These are phyloP conservation scores for Amphimedon queenslandica DNA, from an alignment of 37 sponge, comb jelly and placozoan species.

Conservation along the genomic window DNA sequence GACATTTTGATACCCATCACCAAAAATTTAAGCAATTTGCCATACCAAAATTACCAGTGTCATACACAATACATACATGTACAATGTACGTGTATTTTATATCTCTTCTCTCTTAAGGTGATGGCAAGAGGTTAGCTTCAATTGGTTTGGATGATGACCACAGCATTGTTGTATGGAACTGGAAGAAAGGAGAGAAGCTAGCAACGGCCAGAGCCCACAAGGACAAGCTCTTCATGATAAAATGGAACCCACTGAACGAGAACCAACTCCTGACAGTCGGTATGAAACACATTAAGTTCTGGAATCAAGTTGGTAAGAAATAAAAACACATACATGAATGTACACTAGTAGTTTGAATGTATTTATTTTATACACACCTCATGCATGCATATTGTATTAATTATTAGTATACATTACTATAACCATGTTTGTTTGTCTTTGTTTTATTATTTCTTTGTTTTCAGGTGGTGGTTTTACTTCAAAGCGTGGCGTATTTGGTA, in stretches of 20 bases:
- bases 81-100: too few relatives aligned
- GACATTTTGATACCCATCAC: too few relatives aligned
- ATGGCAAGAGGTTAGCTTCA: constrained; percentile 91
- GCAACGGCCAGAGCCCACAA: constrained; percentile 90
- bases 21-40: too few relatives aligned
- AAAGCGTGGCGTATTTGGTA: constrained; percentile 89
- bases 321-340: neutral
- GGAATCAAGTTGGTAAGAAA: constrained; percentile 66
- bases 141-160: constrained; percentile 95
- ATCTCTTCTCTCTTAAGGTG: constrained; percentile 33
- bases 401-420: neutral
- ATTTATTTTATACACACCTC: constrained; percentile 2
- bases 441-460: neutral
- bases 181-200: constrained; percentile 86
- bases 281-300: constrained; percentile 94
- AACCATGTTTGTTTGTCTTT: too few relatives aligned
- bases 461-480: constrained; percentile 87
- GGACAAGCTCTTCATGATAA: constrained; percentile 86
- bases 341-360: too few relatives aligned
- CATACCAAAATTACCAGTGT: too few relatives aligned
- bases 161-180: constrained; percentile 88
- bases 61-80: too few relatives aligned
- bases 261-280: constrained; percentile 91
- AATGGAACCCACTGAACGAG: constrained; percentile 66
- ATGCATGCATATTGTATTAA: neutral